Evolutionary conservation across 2,888 invertebrate genomes (phyloP).

Genomic region (Microctonus aethiopoides): DNA sequence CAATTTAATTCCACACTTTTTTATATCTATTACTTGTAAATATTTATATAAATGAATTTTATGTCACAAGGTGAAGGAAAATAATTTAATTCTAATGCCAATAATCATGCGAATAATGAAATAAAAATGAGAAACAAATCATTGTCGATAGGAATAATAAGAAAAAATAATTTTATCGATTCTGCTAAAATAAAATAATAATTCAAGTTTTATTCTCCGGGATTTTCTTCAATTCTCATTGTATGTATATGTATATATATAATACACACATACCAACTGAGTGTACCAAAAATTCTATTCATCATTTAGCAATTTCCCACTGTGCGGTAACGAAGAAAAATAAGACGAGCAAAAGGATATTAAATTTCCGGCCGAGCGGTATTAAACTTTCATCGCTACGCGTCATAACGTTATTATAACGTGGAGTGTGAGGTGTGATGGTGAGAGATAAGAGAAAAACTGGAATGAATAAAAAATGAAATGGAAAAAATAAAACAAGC

Average conservation of each 20-base stretch:
- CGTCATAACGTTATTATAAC: constrained; percentile 49
- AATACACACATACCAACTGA: not conserved
- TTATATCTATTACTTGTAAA: too few relatives aligned
- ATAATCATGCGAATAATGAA: too few relatives aligned
- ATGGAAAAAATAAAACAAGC: not conserved
- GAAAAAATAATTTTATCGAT: constrained; percentile 2
- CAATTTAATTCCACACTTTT: too few relatives aligned
- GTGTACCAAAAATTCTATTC: constrained; percentile 38
- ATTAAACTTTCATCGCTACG: constrained; percentile 52
- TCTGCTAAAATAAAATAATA: not conserved
- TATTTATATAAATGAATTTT: too few relatives aligned
- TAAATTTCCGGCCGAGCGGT: constrained; percentile 51
- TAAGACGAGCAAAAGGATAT: constrained; percentile 46
- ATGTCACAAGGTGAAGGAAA: too few relatives aligned
- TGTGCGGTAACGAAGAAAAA: constrained; percentile 43
- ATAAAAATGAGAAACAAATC: too few relatives aligned
- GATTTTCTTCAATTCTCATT: not conserved
- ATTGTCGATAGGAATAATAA: too few relatives aligned
- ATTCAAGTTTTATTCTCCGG: constrained; percentile 3
- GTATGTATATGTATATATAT: constrained; percentile 8
- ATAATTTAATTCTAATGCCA: too few relatives aligned
- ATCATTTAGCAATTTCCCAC: constrained; percentile 48
- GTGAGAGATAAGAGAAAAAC: constrained; percentile 14
- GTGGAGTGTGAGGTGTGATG: constrained; percentile 16
- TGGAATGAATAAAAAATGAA: constrained; percentile 9